These are phyloP conservation scores for Euphydryas editha DNA, from an alignment of 2,888 invertebrate genomes.

Conservation along the genomic window DNA sequence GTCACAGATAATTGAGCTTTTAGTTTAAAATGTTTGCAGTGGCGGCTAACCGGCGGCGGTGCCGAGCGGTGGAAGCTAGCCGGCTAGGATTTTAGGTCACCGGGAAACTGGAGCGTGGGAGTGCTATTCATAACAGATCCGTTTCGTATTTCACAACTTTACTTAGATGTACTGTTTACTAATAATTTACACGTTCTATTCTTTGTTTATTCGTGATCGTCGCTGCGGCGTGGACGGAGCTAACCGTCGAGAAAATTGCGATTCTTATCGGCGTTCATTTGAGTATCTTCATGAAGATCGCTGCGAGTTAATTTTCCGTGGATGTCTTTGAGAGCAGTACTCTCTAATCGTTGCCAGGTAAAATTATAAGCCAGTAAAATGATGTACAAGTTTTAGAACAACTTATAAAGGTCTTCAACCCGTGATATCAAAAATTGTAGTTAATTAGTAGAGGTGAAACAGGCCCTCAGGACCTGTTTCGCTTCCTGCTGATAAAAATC, in stretches of 20 bases:
- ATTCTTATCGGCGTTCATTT: not conserved
- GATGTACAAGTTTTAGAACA: no score
- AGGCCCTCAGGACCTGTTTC: no score
- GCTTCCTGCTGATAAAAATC: no score
- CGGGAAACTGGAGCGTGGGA: conserved; percentile 39
- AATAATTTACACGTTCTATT: conserved; percentile 18
- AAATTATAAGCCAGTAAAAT: not conserved
- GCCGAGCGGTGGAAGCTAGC: conserved; percentile 22
- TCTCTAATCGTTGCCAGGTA: not conserved
- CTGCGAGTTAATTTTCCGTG: not conserved
- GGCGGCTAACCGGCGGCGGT: conserved; percentile 10
- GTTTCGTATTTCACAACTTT: conserved; percentile 17
- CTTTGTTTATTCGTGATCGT: not conserved
- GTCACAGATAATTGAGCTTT: conserved; percentile 15
- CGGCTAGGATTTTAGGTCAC: conserved; percentile 35
- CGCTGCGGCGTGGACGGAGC: not conserved
- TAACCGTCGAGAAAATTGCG: not conserved
- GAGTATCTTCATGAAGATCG: not conserved
- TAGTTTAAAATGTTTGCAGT: conserved; percentile 19
- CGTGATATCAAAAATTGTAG: no score
- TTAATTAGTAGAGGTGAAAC: no score
- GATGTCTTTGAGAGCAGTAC: not conserved
- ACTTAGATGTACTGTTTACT: conserved; percentile 19
- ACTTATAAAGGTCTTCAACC: no score
- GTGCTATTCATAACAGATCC: conserved; percentile 34